phyloP scores from a whole-genome alignment of 2,888 invertebrate species.

The Rhorus exstirpatorius region DNA sequence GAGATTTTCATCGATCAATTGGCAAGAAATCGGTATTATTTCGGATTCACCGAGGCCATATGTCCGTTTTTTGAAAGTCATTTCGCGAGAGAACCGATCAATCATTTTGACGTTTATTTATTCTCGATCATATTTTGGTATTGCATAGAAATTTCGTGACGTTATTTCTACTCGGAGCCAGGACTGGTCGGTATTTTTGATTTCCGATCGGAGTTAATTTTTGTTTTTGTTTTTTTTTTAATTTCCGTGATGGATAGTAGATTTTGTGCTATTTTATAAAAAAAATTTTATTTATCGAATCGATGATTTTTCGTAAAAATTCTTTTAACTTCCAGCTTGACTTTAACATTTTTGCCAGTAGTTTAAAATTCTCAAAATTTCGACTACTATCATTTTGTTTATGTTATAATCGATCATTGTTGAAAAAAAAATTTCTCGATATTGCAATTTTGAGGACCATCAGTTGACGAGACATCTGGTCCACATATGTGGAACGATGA shows the following conservation, averaged over 20 bases:
- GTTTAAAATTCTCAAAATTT: no score
- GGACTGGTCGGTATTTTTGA: neutral
- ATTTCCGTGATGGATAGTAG: no score
- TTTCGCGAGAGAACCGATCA: constrained; percentile 43
- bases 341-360: no score
- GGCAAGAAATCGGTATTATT: constrained; percentile 15
- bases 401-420: no score
- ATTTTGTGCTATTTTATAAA: neutral
- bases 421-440: no score
- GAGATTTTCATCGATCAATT: constrained; percentile 33
- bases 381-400: no score
- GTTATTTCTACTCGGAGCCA: neutral
- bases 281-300: neutral
- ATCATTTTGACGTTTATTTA: constrained; percentile 43
- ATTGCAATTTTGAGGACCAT: no score
- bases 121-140: neutral
- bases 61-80: constrained; percentile 30
- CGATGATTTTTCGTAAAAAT: neutral
- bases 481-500: no score
- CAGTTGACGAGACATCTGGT: no score
- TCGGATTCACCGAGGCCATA: constrained; percentile 2
- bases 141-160: neutral
- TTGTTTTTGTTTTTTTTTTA: constrained; percentile 1
- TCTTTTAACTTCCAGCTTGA: no score
- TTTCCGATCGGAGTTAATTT: neutral